Conservation (phyloP, 2,113 vertebrate genomes). For the Haemorhous mexicanus region DNA sequence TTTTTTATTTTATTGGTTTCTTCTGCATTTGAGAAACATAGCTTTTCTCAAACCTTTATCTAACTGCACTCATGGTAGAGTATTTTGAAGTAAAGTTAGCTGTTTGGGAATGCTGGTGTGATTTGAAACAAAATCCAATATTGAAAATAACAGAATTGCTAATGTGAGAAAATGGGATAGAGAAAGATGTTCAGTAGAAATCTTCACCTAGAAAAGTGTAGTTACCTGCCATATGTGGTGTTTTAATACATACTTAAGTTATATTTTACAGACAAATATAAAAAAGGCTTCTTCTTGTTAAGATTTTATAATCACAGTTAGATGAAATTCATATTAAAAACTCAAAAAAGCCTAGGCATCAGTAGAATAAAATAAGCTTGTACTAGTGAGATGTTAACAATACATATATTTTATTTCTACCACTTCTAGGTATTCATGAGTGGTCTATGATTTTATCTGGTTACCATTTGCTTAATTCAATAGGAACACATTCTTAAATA, state of each 20-base stretch:
- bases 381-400: neutral
- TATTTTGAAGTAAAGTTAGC: neutral
- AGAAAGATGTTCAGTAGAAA: neutral
- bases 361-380: neutral
- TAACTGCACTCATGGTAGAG: neutral
- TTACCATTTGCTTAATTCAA: neutral
- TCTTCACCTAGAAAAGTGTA: neutral
- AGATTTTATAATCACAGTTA: neutral
- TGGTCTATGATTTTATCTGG: neutral
- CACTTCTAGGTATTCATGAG: neutral
- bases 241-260: neutral
- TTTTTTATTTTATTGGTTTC: neutral
- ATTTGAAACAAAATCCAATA: neutral
- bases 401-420: neutral
- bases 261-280: neutral
- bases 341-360: neutral
- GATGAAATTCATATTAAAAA: neutral
- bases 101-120: neutral
- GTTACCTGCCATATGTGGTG: neutral
- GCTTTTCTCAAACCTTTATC: neutral
- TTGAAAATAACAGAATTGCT: neutral
- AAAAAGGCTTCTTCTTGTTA: neutral
- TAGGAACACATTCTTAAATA: neutral
- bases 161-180: neutral
- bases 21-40: neutral